Conservation (phyloP, 1,140 invertebrate species). For the Rhyzopertha dominica region DNA sequence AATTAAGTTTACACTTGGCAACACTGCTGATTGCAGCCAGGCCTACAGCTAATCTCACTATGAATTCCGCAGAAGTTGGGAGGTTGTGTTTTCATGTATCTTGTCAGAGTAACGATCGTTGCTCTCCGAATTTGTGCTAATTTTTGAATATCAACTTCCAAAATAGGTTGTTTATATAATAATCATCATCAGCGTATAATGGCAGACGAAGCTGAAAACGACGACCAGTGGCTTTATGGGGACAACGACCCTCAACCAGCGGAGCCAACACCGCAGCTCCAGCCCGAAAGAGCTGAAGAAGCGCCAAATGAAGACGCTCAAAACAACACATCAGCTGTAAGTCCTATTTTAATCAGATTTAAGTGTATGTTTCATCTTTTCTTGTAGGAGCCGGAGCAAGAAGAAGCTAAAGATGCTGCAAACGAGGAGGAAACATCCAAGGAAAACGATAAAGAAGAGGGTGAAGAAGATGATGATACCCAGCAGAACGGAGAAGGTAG, state of each 20-base stretch:
- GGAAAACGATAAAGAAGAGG: constrained; percentile 49
- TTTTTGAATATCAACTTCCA: neutral
- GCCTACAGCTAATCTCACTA: too few species aligned
- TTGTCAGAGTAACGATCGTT: too few species aligned
- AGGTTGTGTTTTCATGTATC: too few species aligned
- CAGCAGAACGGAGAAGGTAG: constrained; percentile 52
- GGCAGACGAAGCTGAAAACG: constrained; percentile 55
- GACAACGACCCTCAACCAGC: constrained; percentile 45
- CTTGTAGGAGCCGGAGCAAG: too few species aligned
- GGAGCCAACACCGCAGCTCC: constrained; percentile 28
- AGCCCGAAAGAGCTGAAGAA: constrained; percentile 30
- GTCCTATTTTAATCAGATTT: too few species aligned
- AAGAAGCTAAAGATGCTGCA: constrained; percentile 23
- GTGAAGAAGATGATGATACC: constrained; percentile 53
- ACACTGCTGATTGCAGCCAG: too few species aligned
- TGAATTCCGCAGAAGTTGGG: too few species aligned
- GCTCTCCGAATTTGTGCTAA: too few species aligned
- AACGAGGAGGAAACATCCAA: constrained; percentile 41
- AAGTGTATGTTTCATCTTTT: too few species aligned
- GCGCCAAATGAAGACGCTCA: constrained; percentile 28
- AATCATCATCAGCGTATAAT: too few species aligned
- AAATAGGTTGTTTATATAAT: neutral
- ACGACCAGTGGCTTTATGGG: constrained; percentile 64
- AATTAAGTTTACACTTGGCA: too few species aligned
- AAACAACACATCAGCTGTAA: too few species aligned